Evolutionary conservation across 2,888 invertebrate species (phyloP).

Genomic region (Sphecodes monilicornis): DNA sequence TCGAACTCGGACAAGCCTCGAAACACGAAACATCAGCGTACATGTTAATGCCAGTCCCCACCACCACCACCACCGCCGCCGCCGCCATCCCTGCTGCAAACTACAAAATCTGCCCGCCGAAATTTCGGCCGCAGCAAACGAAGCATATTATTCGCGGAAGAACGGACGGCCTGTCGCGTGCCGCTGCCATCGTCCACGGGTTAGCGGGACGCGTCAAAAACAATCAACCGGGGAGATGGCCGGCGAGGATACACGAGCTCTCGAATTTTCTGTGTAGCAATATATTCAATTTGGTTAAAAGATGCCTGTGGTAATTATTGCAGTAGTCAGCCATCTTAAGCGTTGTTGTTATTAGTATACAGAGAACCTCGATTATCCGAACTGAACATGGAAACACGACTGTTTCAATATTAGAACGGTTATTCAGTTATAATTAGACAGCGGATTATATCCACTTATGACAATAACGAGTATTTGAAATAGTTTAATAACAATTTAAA

Average conservation of each 20-base stretch:
- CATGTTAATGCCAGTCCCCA: constrained; percentile 31
- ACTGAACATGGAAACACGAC: no score
- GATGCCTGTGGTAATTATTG: no score
- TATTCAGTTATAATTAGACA: no score
- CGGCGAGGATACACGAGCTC: background rate
- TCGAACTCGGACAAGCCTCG: constrained; percentile 29
- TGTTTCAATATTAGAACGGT: no score
- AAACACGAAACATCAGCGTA: constrained; percentile 37
- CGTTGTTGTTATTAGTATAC: no score
- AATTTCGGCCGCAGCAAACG: constrained; percentile 9
- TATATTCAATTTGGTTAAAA: background rate
- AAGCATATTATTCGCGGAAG: constrained; percentile 10
- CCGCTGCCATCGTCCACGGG: background rate
- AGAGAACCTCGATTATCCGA: no score
- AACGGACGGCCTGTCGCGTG: background rate
- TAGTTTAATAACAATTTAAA: no score
- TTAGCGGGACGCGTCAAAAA: background rate
- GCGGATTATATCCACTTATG: no score
- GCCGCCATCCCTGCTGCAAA: background rate
- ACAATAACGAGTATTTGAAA: no score
- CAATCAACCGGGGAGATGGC: background rate
- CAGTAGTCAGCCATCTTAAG: no score
- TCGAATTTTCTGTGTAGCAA: background rate
- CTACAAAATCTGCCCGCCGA: constrained; percentile 19
- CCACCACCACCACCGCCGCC: background rate